Evolutionary conservation across 2,888 invertebrate species (phyloP).

Genomic region (Eupithecia abbreviata): DNA sequence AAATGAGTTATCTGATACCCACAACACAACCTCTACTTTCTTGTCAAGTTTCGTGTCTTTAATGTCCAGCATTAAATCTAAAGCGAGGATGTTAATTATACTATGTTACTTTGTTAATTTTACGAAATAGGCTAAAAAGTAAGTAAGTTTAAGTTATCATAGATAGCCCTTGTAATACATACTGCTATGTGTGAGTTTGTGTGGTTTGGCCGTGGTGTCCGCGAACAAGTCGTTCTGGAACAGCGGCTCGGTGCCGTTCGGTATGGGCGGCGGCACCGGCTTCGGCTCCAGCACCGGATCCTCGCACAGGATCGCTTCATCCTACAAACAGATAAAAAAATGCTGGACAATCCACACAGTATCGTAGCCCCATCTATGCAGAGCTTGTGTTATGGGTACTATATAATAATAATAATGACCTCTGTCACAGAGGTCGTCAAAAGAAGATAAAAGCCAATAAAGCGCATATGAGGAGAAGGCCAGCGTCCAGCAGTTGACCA

Average conservation of each 20-base stretch:
- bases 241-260: conserved; percentile 37
- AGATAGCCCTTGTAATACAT: conserved; percentile 28
- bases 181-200: conserved; percentile 49
- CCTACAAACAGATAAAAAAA: conserved; percentile 30
- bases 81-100: not conserved
- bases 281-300: conserved; percentile 41
- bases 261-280: conserved; percentile 34
- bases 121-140: too few relatives aligned
- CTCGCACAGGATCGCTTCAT: conserved; percentile 43
- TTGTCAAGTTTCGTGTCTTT: not conserved
- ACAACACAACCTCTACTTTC: not conserved
- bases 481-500: too few relatives aligned
- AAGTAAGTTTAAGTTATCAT: too few relatives aligned
- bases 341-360: not conserved
- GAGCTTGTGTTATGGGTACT: too few relatives aligned
- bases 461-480: too few relatives aligned
- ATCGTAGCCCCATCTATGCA: too few relatives aligned
- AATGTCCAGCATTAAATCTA: not conserved
- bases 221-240: conserved; percentile 45
- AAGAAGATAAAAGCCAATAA: too few relatives aligned
- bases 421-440: too few relatives aligned
- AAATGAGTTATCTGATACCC: not conserved
- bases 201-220: conserved; percentile 30
- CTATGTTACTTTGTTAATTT: too few relatives aligned
- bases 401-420: too few relatives aligned